Base-by-base conservation (phyloP, 2,113 vertebrate species). In the Glaucidium brasilianum region DNA sequence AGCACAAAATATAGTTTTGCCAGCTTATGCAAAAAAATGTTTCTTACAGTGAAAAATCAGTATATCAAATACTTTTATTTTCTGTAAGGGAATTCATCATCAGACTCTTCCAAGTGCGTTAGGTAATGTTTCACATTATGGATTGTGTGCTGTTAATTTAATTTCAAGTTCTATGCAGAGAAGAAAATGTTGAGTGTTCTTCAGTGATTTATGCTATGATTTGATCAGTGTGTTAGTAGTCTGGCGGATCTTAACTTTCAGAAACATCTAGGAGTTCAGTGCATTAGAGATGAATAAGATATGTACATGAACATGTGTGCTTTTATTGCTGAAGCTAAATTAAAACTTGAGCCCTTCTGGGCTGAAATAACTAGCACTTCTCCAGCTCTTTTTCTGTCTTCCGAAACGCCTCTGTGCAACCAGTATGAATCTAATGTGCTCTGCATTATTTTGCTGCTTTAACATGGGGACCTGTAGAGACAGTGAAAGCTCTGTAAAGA, bases 361-460 rank as follows among this genome's bases (percentile, higher is more conserved):
- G 77, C 52, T 71, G 67, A 85, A 97, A 71, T 69, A 83, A 41
- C 37, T 63, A 94, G 29, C 32, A 67, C 41, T 94, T 91, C 49
- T 90, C 29, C 43, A 79, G n/a, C 30, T 88, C 63, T 77, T 90
- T 91, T 84, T 66, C 30, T 73, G 21, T 82, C 83, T 88, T 91
- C 58, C 45, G 63, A 15, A 91, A 84, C 53, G 85, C 35, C 76
- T 88, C 78, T 88, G 82, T 8, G 17, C 85, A 96, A 93, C 69
- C 87, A 12, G 66, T 94, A 32, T 83, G 85, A 87, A 67, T 97
- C 71, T 88, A 92, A 96, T 68, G 85, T 95, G 43, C 72, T 95
- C 67, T 87, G 79, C 64, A 47, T 94, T 97, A 92, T 96, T 97
- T 95, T 94, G 85, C 60, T 91, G 87, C 93, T 96, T 97, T 97